Base-by-base conservation (phyloP, 2,113 vertebrate species). In the Steatornis caripensis region DNA sequence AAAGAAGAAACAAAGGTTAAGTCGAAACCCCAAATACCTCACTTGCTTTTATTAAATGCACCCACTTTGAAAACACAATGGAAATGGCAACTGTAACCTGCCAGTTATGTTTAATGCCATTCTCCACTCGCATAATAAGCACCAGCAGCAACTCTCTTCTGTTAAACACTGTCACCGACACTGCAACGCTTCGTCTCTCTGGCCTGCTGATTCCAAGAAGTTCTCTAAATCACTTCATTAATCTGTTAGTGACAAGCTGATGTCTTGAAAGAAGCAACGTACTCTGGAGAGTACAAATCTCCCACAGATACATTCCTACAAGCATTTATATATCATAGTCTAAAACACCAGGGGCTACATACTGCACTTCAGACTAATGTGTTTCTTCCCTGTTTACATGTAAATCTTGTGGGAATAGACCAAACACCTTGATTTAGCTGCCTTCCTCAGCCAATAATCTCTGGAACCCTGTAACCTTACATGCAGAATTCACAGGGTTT, bases 201-300 rank as follows among this genome's bases (percentile, higher is more conserved):
- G 77, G 76, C 68, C 84, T 90, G 89, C 85, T 75, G 61, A 80
- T 87, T 80, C 72, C 32, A 66, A 75, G 69, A 91, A 93, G 72
- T 84, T 94, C 89, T 80, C 70, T 61, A 61, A 51, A 95, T 87
- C 2, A 78, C 64, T 61, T 93, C 93, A 69, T 96, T 97, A 95
- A 87, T 91, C 75, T 94, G 29, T 49, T 84, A 77, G 76, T 65
- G 77, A 94, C 76, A 97, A 95, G 94, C 77, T 21, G 49, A 87
- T 87, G 90, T 49, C 92, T 74, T 58, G 36, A 61, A 78, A 93
- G 68, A 20, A 79, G 92, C 86, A 76, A 6, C 12, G 34, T 32
- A 51, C 90, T 61, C 81, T 53, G 81, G 57, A 96, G 75, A 93
- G 70, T 23, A 69, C 41, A 91, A 89, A 94, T 61, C 89, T 71